Evolutionary conservation across 2,797 vertebrate species (phyloP), one percentile per base, ranked within the genome.

Genomic region (Chrosomus eos): DNA sequence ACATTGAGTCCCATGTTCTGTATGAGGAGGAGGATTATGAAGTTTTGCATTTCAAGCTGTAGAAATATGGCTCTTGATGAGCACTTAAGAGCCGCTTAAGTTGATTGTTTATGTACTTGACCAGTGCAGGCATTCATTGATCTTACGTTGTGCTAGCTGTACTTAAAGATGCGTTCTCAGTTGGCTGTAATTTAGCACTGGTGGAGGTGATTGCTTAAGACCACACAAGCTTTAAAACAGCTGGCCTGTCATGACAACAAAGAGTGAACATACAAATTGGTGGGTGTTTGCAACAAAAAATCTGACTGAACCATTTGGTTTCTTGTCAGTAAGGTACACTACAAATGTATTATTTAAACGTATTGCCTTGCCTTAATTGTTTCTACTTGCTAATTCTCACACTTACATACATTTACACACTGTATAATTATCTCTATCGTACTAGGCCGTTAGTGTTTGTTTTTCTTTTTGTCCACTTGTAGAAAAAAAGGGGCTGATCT

Each of bases 211-310:
- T 73, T 72, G 71, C 31, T 67, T 60, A 43, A 77, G 85, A 86
- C 87, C 86, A 88, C 88, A 88, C 81, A 87, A 10, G 67, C 58
- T 72, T 82, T 28, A 48, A 64, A 64, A 81, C 86, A 79, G 48
- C 31, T 43, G 40, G 4, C 33, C 67, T 48, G 45, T 82, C n/a
- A 73, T 33, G 48, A 74, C 68, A 72, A 86, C 72, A 82, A 26
- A 51, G 64, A 79, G 73, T 68, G 80, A 86, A 60, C 45, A 83
- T 31, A 38, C 53, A 73, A 74, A 31, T 33, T 62, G 33, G 14
- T 77, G 45, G 26, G 45, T 28, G 55, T 51, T 18, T 76, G 26
- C 38, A 18, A 38, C 55, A 26, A 33, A 60, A 28, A 43, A 13
- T 55, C 33, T 36, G 40, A 21, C 67, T 40, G 8, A 74, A 40